A percentile compares a stretch with the other conserved stretches of the same genome.
Conservation (phyloP, 2,888 invertebrate genomes). For the Nysson spinosus region DNA sequence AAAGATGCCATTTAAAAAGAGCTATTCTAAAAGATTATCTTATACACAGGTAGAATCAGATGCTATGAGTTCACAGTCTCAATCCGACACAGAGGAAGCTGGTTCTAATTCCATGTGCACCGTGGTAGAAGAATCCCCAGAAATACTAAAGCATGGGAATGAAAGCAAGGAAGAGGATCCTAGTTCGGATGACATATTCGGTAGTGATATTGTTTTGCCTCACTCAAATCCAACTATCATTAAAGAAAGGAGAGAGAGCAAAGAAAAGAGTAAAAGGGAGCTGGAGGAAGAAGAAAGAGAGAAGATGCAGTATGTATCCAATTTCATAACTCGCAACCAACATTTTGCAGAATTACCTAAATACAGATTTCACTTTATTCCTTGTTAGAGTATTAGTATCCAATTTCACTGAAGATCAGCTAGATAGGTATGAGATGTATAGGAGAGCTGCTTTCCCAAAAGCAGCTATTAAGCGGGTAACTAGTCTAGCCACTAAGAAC, state of each 20-base stretch:
- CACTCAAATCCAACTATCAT: slow-evolving; percentile 51
- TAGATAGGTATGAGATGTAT: slow-evolving; percentile 99
- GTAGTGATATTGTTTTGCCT: slow-evolving; percentile 67
- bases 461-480: slow-evolving; percentile 94
- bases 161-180: slow-evolving; percentile 53
- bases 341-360: not conserved
- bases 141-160: slow-evolving; percentile 63
- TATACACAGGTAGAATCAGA: slow-evolving; percentile 55
- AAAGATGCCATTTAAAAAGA: no score
- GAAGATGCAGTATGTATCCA: slow-evolving; percentile 92
- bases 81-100: slow-evolving; percentile 58
- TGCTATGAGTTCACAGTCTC: slow-evolving; percentile 59
- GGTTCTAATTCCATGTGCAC: slow-evolving; percentile 28
- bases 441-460: slow-evolving; percentile 98
- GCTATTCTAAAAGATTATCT: not conserved
- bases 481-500: no score
- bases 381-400: slow-evolving; percentile 93
- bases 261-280: slow-evolving; percentile 88
- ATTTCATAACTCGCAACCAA: not conserved
- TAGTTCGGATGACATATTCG: slow-evolving; percentile 65
- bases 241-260: slow-evolving; percentile 79
- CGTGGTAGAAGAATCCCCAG: slow-evolving; percentile 44
- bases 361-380: not conserved
- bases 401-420: slow-evolving; percentile 98
- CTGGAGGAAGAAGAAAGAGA: slow-evolving; percentile 96